Evolutionary conservation across 2,797 vertebrate species (phyloP), one percentile per base, ranked within the genome.

Genomic region (Sarcoramphus papa): DNA sequence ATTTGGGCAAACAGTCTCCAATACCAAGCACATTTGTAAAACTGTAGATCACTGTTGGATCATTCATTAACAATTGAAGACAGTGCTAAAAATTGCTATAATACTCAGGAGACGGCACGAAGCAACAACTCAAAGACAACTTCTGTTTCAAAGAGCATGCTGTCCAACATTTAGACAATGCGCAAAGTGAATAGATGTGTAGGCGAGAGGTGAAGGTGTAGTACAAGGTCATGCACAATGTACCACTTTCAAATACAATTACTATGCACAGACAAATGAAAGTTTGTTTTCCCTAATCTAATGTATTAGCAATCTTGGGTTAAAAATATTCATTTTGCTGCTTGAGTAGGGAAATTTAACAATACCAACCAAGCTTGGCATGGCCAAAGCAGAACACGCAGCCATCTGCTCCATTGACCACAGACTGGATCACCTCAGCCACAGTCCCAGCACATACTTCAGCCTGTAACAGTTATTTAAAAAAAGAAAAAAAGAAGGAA

Each of bases 321-420:
- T 81, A 37, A 67, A 92, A 90, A 68, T 47, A 79, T 14, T 91
- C 3, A 62, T 40, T 91, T 88, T 83, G 22, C 18, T 88, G 24
- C 54, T 91, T 43, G 33, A 95, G 37, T 74, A 92, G 41, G 30
- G 73, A 96, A 82, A 90, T 21, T 27, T 68, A 79, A 85, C 50
- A 86, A 91, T 97, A 99, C 99, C 98, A 97, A 99, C 99, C 99
- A 95, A 99, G 98, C 92, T 99, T 99, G 79, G 98, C 98, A 30
- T 99, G 99, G 50, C 99, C 99, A 94, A 99, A 98, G 94, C 99
- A 99, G 98, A 99, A 98, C 45, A 99, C 98, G 2, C 99, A 99
- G 97, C 99, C 99, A 45, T 99, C 99, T 43, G 98, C 99, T 62
- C 99, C 99, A 16, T 99, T 99, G 93, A 99, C 98, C 91, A 99